Evolutionary conservation across 53 echinoderm and acorn worm genomes (phyloP).

Genomic region (Holothuria scabra): DNA sequence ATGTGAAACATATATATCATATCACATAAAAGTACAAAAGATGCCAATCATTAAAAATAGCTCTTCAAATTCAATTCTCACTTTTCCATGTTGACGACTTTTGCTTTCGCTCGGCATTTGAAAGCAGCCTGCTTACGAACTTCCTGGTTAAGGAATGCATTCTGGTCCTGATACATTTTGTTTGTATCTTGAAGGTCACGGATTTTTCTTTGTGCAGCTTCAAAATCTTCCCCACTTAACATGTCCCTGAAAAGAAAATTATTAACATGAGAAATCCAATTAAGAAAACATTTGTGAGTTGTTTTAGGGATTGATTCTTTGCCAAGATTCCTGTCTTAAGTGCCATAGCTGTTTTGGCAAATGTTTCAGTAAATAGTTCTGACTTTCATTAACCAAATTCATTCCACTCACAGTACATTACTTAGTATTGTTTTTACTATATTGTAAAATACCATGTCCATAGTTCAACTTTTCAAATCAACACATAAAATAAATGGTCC

Average conservation of each 20-base stretch:
- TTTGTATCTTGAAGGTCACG: constrained; percentile 85
- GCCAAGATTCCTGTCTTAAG: neutral
- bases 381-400: no score
- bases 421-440: no score
- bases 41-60: neutral
- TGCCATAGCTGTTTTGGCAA: no score
- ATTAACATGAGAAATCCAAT: neutral
- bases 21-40: neutral
- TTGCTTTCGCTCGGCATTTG: constrained; percentile 71
- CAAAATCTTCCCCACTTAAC: constrained; percentile 82
- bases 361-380: no score
- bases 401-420: no score
- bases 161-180: constrained; percentile 96
- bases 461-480: no score
- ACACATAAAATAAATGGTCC: no score
- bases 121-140: constrained; percentile 87
- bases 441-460: no score
- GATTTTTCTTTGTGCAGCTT: constrained; percentile 82
- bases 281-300: neutral
- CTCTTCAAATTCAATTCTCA: constrained; percentile 32
- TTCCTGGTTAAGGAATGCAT: constrained; percentile 88
- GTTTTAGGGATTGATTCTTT: neutral
- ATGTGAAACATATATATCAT: no score
- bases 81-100: constrained; percentile 74
- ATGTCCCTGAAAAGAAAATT: constrained; percentile 63